Evolutionary conservation across 92 coral and sea anemone species (phyloP), one percentile per base, ranked within the genome.

Genomic region (Diadumene lineata): DNA sequence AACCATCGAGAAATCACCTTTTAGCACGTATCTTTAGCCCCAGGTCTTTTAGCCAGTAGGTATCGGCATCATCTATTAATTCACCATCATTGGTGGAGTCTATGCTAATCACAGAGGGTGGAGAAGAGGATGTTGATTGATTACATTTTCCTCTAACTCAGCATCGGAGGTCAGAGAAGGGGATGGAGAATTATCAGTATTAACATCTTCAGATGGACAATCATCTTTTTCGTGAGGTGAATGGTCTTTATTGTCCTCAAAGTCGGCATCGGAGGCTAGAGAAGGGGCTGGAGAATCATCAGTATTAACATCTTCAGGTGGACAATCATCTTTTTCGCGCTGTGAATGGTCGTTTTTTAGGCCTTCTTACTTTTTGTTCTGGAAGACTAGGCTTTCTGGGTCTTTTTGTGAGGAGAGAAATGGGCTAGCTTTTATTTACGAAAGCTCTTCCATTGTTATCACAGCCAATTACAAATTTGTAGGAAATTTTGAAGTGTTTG

Each of bases 371-470:
- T 38, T 38, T 6, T 38, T 38, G 48, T 13, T 38, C 13, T 38
- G 13, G 48, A 13, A 38, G 48, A 32, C 48, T 0, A 21, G 57
- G 31, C 64, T 58, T 10, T 58, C 64, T 10, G 7, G 30, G 30
- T 58, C 17, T 10, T 7, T 23, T 2, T 58, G 64, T 30, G 11
- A 10, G 26, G 16, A 10, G 31, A 26, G 31, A 22, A n/a, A n/a
- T n/a, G n/a, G 79, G 77, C 65, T 38, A 64, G 2, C 76, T n/a
- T 33, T 65, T 50, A 23, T 86, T 77, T 18, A 82, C 22, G 29
- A 57, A 23, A 19, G 58, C 73, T 15, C 79, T 79, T 21, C 91
- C 84, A 28, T 69, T 73, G 27, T 16, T 50, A 60, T 82, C 92
- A 13, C 30, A 44, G 18, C 11, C 30, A 1, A 84, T 25, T 11